Evolutionary conservation across 2,888 invertebrate genomes (phyloP), one percentile per base, ranked within the genome.

Genomic region (Lepidochitona cinerea): DNA sequence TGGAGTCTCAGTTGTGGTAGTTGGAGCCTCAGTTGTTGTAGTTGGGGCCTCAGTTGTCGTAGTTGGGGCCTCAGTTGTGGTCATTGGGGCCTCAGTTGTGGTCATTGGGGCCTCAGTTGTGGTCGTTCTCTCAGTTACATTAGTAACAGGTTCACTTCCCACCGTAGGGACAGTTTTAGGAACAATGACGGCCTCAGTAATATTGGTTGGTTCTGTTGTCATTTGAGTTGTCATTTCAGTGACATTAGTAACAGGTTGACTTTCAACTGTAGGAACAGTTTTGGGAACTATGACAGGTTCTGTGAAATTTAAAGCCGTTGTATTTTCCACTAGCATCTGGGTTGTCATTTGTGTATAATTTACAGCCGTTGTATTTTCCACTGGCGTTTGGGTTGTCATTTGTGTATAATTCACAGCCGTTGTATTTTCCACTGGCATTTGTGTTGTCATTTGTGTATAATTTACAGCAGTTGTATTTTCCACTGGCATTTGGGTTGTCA

Each of bases 1-100:
- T 23, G 72, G 66, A 18, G 72, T 65, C 3, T 36, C 1, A 26
- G 72, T 67, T 12, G 52, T 18, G 4, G 72, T 32, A 52, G 41
- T 67, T 12, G 67, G 32, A 4, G 35, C 18, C 12, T 23, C 35
- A 41, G 72, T 32, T 1, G 72, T 66, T 41, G 35, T 41, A 49
- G 41, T 71, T n/a, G 68, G 37, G 29, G 41, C 49, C 29, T 23
- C 23, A 14, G 14, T 26, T 4, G 59, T 59, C 12, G 7, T 59
- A 29, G 59, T 29, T 4, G 23, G 23, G 59, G 59, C 29, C 2
- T 29, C 29, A 14, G 23, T 29, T 23, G 59, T 26, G 23, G 59
- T 59, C 4, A 9, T 4, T 4, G 26, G 23, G 4, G 26, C 59
- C 12, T 29, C 32, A 4, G 59, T 59, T 14, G 29, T 32, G 4